Conservation (phyloP, 1,140 invertebrate genomes). For the Zaprionus taronus region DNA sequence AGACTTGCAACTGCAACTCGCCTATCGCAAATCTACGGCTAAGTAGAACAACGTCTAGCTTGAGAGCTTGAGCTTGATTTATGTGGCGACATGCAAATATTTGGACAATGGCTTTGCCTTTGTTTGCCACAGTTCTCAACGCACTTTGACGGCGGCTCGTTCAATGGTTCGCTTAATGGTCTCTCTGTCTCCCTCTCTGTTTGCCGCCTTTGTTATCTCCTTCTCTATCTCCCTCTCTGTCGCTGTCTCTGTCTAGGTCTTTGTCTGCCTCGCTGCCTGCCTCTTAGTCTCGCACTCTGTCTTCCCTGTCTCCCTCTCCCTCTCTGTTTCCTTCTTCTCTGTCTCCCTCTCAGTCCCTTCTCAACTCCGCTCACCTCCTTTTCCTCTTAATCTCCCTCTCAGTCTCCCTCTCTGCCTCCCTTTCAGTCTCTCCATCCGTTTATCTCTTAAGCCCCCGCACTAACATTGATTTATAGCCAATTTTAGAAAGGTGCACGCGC, state of each 20-base stretch:
- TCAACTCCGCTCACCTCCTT: too few species aligned
- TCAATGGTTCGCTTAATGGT: constrained; percentile 68
- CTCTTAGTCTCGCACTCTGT: neutral
- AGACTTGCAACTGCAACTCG: too few species aligned
- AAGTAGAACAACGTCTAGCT: constrained; percentile 63
- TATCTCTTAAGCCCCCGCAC: neutral
- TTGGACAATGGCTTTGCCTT: constrained; percentile 65
- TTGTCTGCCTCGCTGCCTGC: too few species aligned
- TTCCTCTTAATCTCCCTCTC: too few species aligned
- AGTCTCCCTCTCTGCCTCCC: neutral
- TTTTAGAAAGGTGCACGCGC: constrained; percentile 60
- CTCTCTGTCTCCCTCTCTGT: neutral
- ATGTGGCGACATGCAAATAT: constrained; percentile 68
- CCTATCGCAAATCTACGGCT: constrained; percentile 23
- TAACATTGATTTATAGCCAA: constrained; percentile 10
- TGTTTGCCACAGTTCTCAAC: constrained; percentile 6
- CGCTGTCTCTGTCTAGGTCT: too few species aligned
- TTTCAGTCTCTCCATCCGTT: neutral
- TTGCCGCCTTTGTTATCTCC: neutral
- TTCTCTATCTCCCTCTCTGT: neutral
- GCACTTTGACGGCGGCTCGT: constrained; percentile 28
- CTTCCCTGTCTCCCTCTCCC: neutral
- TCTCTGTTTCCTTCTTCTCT: neutral
- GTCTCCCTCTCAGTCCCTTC: neutral
- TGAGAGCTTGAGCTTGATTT: constrained; percentile 67